phyloP scores from a whole-genome alignment of 1,140 invertebrate species.

The Diuraphis noxia region DNA sequence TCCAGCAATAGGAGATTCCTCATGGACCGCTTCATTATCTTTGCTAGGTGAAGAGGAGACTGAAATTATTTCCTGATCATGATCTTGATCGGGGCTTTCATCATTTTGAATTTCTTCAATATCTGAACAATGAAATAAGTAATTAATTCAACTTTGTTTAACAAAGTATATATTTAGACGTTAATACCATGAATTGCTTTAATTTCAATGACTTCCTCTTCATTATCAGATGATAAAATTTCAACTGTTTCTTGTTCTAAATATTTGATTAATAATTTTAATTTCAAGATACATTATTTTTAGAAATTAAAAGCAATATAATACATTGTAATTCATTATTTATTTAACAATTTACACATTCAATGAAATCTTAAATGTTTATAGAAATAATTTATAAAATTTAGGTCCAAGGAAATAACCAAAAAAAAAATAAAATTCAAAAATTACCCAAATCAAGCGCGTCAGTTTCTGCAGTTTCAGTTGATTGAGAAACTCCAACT shows the following conservation, averaged over 20 bases:
- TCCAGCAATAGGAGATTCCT: constrained; percentile 40
- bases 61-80: constrained; percentile 24
- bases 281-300: background rate
- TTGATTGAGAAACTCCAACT: constrained; percentile 49
- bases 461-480: constrained; percentile 41
- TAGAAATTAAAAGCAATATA: background rate
- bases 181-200: constrained; percentile 42
- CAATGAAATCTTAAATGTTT: too few species aligned
- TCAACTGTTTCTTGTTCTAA: constrained; percentile 46
- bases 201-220: constrained; percentile 17
- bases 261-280: background rate
- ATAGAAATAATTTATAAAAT: background rate
- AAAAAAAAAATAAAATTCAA: background rate
- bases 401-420: background rate
- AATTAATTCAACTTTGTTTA: background rate
- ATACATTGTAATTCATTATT: background rate
- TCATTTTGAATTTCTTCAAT: constrained; percentile 18
- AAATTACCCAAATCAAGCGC: constrained; percentile 34
- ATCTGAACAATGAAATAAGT: background rate
- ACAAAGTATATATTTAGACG: background rate
- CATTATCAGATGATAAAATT: constrained; percentile 41
- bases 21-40: constrained; percentile 20
- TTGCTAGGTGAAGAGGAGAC: constrained; percentile 31
- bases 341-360: background rate
- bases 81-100: background rate